phyloP scores from a whole-genome alignment of 2,797 vertebrate genomes.

The Rhyacichthys aspro region DNA sequence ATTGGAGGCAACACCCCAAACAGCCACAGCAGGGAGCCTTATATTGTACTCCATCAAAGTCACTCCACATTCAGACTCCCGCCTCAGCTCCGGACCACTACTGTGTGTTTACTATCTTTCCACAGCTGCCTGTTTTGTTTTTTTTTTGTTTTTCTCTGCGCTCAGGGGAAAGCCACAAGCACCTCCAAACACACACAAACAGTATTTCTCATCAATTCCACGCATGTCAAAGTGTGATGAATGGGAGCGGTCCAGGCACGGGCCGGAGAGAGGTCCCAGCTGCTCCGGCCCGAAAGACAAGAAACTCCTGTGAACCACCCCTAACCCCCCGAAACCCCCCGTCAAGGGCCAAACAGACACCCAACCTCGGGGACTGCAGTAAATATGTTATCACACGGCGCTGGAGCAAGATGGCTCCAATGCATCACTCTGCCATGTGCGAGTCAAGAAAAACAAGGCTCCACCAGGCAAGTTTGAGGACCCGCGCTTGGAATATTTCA shows the following conservation, averaged over 20 bases:
- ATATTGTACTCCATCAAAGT: slow-evolving; percentile 10
- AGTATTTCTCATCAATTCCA: slow-evolving; percentile 43
- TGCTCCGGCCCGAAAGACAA: slow-evolving; percentile 25
- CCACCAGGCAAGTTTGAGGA: slow-evolving; percentile 24
- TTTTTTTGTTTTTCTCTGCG: no score
- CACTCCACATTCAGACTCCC: slow-evolving; percentile 8
- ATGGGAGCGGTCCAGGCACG: slow-evolving; percentile 36
- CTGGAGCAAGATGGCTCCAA: slow-evolving; percentile 52
- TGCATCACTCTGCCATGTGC: slow-evolving; percentile 32
- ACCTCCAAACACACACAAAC: slow-evolving; percentile 9
- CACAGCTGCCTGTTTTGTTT: not conserved
- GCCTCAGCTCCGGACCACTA: slow-evolving; percentile 11
- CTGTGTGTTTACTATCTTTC: not conserved
- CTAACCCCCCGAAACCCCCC: slow-evolving; percentile 18
- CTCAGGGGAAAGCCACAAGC: slow-evolving; percentile 11
- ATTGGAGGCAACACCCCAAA: slow-evolving; percentile 61
- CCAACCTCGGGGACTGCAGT: slow-evolving; percentile 63
- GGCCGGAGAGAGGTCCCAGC: slow-evolving; percentile 40
- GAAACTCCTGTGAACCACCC: slow-evolving; percentile 8
- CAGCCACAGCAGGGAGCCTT: slow-evolving; percentile 31
- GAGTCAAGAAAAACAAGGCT: not conserved
- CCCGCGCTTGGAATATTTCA: no score
- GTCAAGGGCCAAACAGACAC: slow-evolving; percentile 33
- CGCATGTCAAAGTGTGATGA: slow-evolving; percentile 53
- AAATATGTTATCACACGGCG: slow-evolving; percentile 46